A percentile compares a stretch with the other conserved stretches of the same genome.
These are phyloP conservation scores for Drosophila neonasuta DNA, from an alignment of 2,888 invertebrate species.

Conservation along the genomic window DNA sequence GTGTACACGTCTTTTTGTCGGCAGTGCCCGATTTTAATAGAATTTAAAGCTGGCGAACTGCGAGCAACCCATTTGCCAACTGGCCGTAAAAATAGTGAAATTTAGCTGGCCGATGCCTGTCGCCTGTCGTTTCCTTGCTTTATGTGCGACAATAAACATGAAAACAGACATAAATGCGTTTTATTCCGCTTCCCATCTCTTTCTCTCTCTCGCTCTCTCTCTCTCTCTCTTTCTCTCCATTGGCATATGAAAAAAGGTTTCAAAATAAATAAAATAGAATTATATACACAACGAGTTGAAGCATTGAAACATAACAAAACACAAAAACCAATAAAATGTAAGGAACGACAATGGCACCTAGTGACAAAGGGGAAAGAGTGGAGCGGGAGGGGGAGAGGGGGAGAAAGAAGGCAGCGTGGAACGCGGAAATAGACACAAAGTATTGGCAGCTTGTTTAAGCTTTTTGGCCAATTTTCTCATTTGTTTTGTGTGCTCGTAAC, in stretches of 20 bases:
- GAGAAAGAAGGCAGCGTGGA: neutral
- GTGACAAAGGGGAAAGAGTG: neutral
- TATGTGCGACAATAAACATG: slow-evolving; percentile 77
- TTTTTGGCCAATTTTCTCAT: slow-evolving; percentile 71
- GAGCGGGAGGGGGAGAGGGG: neutral
- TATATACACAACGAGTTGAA: slow-evolving; percentile 41
- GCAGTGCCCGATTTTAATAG: slow-evolving; percentile 61
- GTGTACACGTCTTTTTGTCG: slow-evolving; percentile 5
- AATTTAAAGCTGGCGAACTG: slow-evolving; percentile 63
- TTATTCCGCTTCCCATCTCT: slow-evolving; percentile 40
- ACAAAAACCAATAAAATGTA: slow-evolving; percentile 73
- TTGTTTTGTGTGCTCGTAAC: slow-evolving; percentile 42
- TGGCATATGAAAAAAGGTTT: slow-evolving; percentile 39
- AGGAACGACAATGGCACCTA: slow-evolving; percentile 63
- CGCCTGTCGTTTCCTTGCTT: slow-evolving; percentile 51
- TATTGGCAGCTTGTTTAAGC: slow-evolving; percentile 77
- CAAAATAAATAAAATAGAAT: slow-evolving; percentile 47
- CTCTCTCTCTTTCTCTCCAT: no score
- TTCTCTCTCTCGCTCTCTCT: slow-evolving; percentile 12
- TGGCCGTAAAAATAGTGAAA: slow-evolving; percentile 68
- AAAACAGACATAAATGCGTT: slow-evolving; percentile 71
- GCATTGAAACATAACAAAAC: slow-evolving; percentile 59
- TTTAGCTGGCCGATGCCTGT: slow-evolving; percentile 36
- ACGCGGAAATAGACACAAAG: slow-evolving; percentile 70
- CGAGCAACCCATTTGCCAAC: slow-evolving; percentile 60